Evolutionary conservation across 2,888 invertebrate species (phyloP).

Genomic region (Macroteleia sp.): DNA sequence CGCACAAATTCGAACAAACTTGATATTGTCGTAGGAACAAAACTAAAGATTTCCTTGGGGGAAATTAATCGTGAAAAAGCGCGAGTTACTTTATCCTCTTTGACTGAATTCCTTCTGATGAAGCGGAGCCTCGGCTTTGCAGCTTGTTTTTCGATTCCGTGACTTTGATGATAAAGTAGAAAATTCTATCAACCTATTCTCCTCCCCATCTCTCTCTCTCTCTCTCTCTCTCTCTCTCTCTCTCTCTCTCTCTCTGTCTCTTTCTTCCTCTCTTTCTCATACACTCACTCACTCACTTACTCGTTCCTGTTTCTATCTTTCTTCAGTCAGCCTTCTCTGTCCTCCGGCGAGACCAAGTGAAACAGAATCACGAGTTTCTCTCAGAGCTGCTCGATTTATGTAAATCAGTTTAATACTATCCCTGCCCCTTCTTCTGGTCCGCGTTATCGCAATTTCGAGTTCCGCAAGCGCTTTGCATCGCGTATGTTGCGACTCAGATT

Average conservation of each 20-base stretch:
- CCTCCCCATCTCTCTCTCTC: conserved; percentile 23
- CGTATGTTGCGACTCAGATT: conserved; percentile 69
- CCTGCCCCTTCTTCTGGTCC: conserved; percentile 67
- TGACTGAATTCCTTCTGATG: conserved; percentile 62
- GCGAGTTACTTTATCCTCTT: conserved; percentile 60
- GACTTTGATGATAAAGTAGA: conserved; percentile 65
- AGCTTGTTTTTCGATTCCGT: conserved; percentile 65
- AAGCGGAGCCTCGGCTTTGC: conserved; percentile 59
- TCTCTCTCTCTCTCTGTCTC: neutral
- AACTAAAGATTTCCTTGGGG: conserved; percentile 52
- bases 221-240: conserved; percentile 1
- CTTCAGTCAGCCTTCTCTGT: too few relatives aligned
- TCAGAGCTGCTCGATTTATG: conserved; percentile 71
- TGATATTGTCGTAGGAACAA: conserved; percentile 35
- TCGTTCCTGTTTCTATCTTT: too few relatives aligned
- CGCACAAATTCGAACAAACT: too few relatives aligned
- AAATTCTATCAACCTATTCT: conserved; percentile 64
- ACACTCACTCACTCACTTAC: too few relatives aligned
- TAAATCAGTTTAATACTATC: conserved; percentile 75
- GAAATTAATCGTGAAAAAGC: conserved; percentile 65
- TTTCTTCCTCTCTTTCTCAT: too few relatives aligned
- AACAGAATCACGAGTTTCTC: conserved; percentile 65
- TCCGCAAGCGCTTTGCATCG: conserved; percentile 62
- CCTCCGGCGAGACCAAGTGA: conserved; percentile 50
- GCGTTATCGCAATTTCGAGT: conserved; percentile 75